Evolutionary conservation across 2,888 invertebrate species (phyloP), one percentile per base, ranked within the genome.

Genomic region (Lepetodrilus schrolli): DNA sequence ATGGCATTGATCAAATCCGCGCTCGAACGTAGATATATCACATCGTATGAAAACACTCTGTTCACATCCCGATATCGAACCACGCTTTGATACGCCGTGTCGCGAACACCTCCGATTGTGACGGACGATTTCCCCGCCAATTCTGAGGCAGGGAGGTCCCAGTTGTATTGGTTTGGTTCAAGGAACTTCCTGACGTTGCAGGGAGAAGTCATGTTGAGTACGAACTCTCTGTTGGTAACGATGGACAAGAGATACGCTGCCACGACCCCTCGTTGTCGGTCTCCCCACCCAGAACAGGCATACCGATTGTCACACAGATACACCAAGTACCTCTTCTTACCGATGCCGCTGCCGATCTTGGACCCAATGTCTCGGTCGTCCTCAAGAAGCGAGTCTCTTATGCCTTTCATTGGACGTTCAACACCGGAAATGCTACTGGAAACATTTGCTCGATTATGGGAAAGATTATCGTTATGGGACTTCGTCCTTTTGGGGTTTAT

Each of bases 201-300:
- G 2, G 74, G 74, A 4, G 47, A 66, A 10, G 49, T 65, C 74
- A 74, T 74, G 66, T 70, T 48, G 20, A 74, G 68, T 1, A 70
- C 36, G 50, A 74, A 74, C 23, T 48, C 43, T 17, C 71, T 26
- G 13, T 34, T 30, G 2, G 65, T 66, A 4, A 74, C 36, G 50
- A 20, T 13, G 49, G 74, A 48, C 21, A 74, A 23, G 2, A 74
- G 50, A 26, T 43, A 74, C 4, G 66, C 66, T 7, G 38, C 34
- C 8, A 74, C 71, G 21, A 74, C 8, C 4, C 74, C 74, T 21
- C 66, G 65, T 36, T 74, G 71, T 30, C 74, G 37, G 66, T 74
- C 74, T 13, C 65, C 74, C 71, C 71, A 74, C 2, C 74, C 74
- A 0, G 66, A 66, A 30, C 74, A 74, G n/a, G 68, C 47, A 4